Base-by-base conservation (phyloP, 2,888 invertebrate genomes). In the Lithophane socia region DNA sequence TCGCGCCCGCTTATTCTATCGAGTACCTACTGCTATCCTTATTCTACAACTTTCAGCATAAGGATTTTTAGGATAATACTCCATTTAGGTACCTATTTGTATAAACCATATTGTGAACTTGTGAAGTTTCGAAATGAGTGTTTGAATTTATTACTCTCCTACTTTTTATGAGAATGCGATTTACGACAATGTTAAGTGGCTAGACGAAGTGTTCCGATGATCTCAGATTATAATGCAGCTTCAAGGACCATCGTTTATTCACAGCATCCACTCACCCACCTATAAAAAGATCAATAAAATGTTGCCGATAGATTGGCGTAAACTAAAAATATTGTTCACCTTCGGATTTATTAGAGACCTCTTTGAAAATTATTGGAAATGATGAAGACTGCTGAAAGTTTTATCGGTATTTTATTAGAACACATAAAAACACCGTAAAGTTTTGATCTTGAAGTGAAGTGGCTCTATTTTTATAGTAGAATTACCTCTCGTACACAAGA, bases 181-280 rank as follows among this genome's bases (percentile, higher is more conserved):
- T 93, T 92, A 93, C 89, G 88, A 86, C 74, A 82, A 82, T 84
- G 92, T 86, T 91, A 92, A 93, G 90, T 89, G 90, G 85, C 83
- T 73, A 80, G 80, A 47, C 73, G 85, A 85, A 87, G 88, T 86
- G 90, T 75, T 86, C 42, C 79, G 80, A 89, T 88, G 86, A 85
- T 88, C 86, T 79, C 77, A 80, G 79, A 88, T 18, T 52, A 8
- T 90, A 92, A 91, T 91, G 91, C 82, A 82, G 73, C 80, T 75
- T 80, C 92, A 92, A 93, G 93, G 92, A 90, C 92, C 54, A 74
- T 58, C 71, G 75, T 79, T 86, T 86, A 84, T 86, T 77, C 77
- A 67, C 66, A 64, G 29, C 66, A 77, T 72, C 81, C 78, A 83
- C 82, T 83, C 80, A 73, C 64, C 70, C 18, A 49, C 37, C 73